Percentiles rank a stretch among this genome's conserved stretches.
Conservation (phyloP, 2,113 vertebrate genomes). For the Crotalus tigris region DNA sequence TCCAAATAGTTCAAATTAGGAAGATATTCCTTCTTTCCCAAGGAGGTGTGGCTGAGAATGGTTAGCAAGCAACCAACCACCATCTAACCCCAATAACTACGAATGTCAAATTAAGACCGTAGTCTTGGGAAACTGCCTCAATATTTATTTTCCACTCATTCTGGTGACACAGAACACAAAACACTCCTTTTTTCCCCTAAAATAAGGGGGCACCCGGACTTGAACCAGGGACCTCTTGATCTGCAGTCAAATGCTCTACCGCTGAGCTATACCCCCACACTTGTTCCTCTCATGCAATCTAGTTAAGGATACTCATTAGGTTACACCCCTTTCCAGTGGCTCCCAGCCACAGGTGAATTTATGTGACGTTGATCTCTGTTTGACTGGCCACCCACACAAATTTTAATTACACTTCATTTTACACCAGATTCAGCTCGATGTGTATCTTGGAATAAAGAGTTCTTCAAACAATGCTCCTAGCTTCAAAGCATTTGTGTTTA, state of each 20-base stretch:
- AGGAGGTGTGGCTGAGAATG: not conserved
- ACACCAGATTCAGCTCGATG: not conserved
- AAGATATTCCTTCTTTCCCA: not conserved
- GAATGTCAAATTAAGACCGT: not conserved
- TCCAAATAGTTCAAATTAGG: not conserved
- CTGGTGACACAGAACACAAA: not conserved
- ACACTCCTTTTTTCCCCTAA: not conserved
- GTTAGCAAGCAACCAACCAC: not conserved
- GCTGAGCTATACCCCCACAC: slow-evolving; percentile 25
- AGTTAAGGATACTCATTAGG: slow-evolving; percentile 3
- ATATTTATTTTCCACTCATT: not conserved
- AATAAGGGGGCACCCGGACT: slow-evolving; percentile 35
- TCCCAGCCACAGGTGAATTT: not conserved
- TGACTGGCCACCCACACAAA: not conserved
- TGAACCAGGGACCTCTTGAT: slow-evolving; percentile 39
- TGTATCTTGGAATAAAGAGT: not conserved
- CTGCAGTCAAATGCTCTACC: slow-evolving; percentile 39
- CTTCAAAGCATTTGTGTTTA: not conserved
- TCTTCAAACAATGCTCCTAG: not conserved
- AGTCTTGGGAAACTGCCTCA: not conserved
- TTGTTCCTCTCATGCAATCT: not conserved
- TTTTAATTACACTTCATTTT: not conserved
- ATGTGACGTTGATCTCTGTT: not conserved
- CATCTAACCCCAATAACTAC: not conserved
- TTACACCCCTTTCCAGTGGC: not conserved